Conservation (phyloP, 2,888 invertebrate species). For the Fissipunctia ypsillon region DNA sequence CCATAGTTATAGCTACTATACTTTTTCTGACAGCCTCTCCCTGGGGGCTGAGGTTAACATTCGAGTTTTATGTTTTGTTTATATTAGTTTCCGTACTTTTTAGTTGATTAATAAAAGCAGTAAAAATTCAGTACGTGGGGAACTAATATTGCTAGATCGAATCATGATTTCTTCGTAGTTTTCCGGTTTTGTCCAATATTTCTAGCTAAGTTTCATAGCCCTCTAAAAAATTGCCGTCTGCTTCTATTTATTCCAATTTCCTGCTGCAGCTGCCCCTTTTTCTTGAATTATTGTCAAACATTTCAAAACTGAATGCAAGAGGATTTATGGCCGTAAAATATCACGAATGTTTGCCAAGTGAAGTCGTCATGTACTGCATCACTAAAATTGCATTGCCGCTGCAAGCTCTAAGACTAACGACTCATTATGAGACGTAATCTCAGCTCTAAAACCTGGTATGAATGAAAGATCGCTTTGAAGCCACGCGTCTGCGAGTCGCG, state of each 20-base stretch:
- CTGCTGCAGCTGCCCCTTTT: too few relatives aligned
- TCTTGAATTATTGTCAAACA: background rate
- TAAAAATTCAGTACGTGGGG: too few relatives aligned
- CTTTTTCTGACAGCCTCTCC: conserved; percentile 30
- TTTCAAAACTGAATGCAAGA: background rate
- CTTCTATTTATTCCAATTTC: too few relatives aligned
- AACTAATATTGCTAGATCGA: background rate
- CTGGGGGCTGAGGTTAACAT: conserved; percentile 32
- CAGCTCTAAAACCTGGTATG: conserved; percentile 36
- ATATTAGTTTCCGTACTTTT: conserved; percentile 16
- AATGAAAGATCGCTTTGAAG: conserved; percentile 58
- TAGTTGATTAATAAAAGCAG: conserved; percentile 28
- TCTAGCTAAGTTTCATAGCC: too few relatives aligned
- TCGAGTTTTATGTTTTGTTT: conserved; percentile 25
- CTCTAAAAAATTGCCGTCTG: too few relatives aligned
- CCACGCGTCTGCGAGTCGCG: conserved; percentile 27
- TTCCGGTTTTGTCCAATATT: background rate
- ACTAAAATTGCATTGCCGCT: conserved; percentile 14
- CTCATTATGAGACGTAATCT: conserved; percentile 32
- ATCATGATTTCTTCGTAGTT: background rate
- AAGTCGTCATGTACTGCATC: conserved; percentile 25
- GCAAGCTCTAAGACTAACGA: conserved; percentile 36
- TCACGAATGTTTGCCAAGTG: conserved; percentile 11
- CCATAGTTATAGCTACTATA: conserved; percentile 35
- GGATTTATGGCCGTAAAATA: background rate